phyloP scores from a whole-genome alignment of 2,888 invertebrate species.

The Aphidoletes aphidimyza region DNA sequence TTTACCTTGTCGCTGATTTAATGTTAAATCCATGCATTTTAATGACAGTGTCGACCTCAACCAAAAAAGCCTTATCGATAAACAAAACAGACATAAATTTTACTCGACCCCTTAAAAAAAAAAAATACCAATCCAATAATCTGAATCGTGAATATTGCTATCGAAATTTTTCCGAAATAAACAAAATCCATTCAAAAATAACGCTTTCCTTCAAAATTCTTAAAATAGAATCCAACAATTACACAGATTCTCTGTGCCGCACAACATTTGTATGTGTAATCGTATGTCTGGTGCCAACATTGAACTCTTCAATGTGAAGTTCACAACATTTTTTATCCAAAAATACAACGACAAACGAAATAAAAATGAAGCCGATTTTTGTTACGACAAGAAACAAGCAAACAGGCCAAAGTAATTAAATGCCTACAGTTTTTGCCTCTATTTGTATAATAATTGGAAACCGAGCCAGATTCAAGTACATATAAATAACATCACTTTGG shows the following conservation, averaged over 20 bases:
- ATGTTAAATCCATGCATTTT: not conserved
- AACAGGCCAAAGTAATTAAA: not conserved
- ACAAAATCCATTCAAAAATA: too few relatives aligned
- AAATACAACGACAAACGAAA: constrained; percentile 15
- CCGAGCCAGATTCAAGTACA: not conserved
- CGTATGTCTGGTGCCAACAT: too few relatives aligned
- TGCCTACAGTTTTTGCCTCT: not conserved
- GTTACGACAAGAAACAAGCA: too few relatives aligned
- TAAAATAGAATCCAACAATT: not conserved
- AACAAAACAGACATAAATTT: too few relatives aligned
- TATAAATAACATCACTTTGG: too few relatives aligned
- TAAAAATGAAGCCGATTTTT: not conserved
- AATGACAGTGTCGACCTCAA: not conserved
- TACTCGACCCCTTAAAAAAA: too few relatives aligned
- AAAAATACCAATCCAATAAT: too few relatives aligned
- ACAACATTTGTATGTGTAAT: too few relatives aligned
- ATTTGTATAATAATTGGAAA: constrained; percentile 18
- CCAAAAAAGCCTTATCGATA: too few relatives aligned
- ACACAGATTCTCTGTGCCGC: not conserved
- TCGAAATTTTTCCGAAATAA: too few relatives aligned
- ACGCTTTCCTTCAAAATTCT: too few relatives aligned
- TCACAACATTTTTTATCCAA: not conserved
- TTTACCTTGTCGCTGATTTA: not conserved
- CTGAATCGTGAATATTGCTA: too few relatives aligned
- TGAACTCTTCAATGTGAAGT: constrained; percentile 36